Percentiles rank a stretch among this genome's conserved stretches.
phyloP scores from a whole-genome alignment of 1,140 invertebrate genomes.

The Apis florea region DNA sequence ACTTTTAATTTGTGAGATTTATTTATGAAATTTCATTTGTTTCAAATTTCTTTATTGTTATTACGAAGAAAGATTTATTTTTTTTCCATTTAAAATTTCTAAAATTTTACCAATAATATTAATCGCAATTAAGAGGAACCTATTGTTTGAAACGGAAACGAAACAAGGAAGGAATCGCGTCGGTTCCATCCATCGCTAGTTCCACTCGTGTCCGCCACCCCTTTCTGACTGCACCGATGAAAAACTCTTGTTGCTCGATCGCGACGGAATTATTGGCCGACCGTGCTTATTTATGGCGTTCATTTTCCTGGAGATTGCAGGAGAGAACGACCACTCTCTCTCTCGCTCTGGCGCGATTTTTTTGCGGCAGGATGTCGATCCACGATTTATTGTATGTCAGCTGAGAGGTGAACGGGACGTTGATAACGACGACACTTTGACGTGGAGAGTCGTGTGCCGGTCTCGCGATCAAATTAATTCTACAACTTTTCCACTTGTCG shows the following conservation, averaged over 20 bases:
- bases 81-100: neutral
- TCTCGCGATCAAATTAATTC: slow-evolving; percentile 51
- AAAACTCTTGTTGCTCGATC: slow-evolving; percentile 75
- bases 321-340: slow-evolving; percentile 23
- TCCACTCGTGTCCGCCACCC: slow-evolving; percentile 23
- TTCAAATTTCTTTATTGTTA: too few species aligned
- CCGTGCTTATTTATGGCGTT: slow-evolving; percentile 78
- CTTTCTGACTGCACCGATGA: slow-evolving; percentile 60
- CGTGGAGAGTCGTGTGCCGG: slow-evolving; percentile 40
- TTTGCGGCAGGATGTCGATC: slow-evolving; percentile 52
- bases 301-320: slow-evolving; percentile 74
- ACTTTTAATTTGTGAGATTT: too few species aligned
- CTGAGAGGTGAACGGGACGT: slow-evolving; percentile 62
- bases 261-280: slow-evolving; percentile 77
- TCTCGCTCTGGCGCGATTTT: slow-evolving; percentile 42
- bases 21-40: too few species aligned
- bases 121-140: neutral
- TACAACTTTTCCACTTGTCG: slow-evolving; percentile 11
- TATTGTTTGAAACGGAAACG: neutral
- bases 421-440: slow-evolving; percentile 67
- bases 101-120: neutral
- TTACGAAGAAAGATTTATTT: too few species aligned
- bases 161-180: neutral
- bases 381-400: slow-evolving; percentile 62
- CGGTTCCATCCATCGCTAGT: slow-evolving; percentile 35